phyloP scores from a whole-genome alignment of 2,888 invertebrate species.

The Amiota minor region DNA sequence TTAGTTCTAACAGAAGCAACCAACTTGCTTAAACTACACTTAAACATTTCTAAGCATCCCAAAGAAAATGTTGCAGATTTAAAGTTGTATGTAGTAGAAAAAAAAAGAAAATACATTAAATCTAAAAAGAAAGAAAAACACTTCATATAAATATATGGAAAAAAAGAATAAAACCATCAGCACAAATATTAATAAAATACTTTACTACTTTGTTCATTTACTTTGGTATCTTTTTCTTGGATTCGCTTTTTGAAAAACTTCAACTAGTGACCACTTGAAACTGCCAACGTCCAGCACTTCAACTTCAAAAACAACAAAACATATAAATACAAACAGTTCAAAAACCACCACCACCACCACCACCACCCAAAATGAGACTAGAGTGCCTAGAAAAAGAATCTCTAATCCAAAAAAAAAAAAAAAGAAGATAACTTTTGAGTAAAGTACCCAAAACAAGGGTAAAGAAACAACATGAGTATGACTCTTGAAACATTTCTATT shows the following conservation, averaged over 20 bases:
- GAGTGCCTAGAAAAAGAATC: too few species aligned
- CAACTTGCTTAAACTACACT: slow-evolving; percentile 1
- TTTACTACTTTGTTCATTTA: slow-evolving; percentile 53
- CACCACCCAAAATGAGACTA: slow-evolving; percentile 22
- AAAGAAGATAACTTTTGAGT: too few species aligned
- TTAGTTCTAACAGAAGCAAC: slow-evolving; percentile 10
- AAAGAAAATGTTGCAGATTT: background rate
- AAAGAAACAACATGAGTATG: slow-evolving; percentile 8
- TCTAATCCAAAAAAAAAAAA: too few species aligned
- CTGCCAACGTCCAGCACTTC: slow-evolving; percentile 20
- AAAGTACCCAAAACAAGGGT: slow-evolving; percentile 8
- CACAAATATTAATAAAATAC: slow-evolving; percentile 38
- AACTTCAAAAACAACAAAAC: slow-evolving; percentile 9
- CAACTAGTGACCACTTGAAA: slow-evolving; percentile 19
- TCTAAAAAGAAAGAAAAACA: background rate
- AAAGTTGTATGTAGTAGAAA: background rate
- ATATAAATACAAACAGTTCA: too few species aligned
- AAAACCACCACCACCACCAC: background rate
- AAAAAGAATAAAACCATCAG: slow-evolving; percentile 42
- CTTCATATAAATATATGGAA: slow-evolving; percentile 3
- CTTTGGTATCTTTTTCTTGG: slow-evolving; percentile 23
- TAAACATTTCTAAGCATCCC: background rate
- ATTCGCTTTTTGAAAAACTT: background rate
- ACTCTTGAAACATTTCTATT: slow-evolving; percentile 21
- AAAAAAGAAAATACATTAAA: slow-evolving; percentile 1